Evolutionary conservation across 1,140 invertebrate species (phyloP).

Genomic region (Drosophila novamexicana): DNA sequence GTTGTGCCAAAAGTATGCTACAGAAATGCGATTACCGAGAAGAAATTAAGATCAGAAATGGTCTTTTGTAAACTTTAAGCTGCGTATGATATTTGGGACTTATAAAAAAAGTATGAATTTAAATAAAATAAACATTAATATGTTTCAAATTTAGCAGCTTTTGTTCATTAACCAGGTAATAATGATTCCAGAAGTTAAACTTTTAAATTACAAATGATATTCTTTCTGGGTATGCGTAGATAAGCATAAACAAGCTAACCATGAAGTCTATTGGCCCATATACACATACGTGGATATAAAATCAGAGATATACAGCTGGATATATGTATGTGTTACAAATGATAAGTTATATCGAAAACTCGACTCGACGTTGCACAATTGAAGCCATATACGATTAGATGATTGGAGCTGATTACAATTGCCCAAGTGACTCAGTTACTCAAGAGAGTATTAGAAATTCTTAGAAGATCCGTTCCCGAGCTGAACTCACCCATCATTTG

Average conservation of each 20-base stretch:
- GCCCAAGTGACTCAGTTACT: neutral
- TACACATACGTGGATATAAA: conserved; percentile 3
- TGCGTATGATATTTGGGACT: too few relatives aligned
- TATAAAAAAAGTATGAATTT: too few relatives aligned
- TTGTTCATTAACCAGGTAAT: too few relatives aligned
- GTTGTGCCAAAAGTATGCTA: conserved; percentile 31
- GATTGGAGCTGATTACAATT: too few relatives aligned
- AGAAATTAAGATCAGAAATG: too few relatives aligned
- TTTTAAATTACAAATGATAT: neutral
- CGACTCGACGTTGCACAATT: neutral
- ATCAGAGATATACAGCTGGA: neutral
- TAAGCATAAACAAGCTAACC: conserved; percentile 1
- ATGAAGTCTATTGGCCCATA: conserved; percentile 8
- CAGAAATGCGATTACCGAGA: neutral
- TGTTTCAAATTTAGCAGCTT: too few relatives aligned
- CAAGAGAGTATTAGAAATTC: neutral
- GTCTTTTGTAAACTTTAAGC: too few relatives aligned
- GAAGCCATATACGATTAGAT: neutral
- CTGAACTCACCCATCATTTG: conserved; percentile 81
- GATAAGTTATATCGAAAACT: neutral
- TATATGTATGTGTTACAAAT: neutral
- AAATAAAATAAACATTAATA: too few relatives aligned
- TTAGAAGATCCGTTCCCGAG: neutral
- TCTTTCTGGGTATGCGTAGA: neutral
- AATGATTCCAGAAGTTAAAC: too few relatives aligned